Evolutionary conservation across 1,140 invertebrate genomes (phyloP).

Genomic region (Potamilus streckersoni): DNA sequence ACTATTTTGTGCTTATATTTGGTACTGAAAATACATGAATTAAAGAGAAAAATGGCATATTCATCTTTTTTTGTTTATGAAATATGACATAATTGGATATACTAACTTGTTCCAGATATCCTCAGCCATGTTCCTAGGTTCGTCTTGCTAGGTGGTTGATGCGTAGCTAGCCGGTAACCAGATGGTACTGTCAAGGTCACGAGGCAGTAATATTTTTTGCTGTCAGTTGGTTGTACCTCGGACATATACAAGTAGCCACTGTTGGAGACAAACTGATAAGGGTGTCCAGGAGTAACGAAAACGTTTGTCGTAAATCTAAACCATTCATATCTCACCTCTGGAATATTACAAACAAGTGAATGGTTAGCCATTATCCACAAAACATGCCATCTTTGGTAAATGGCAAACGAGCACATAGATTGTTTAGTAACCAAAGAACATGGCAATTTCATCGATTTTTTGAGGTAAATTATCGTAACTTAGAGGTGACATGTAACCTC

Average conservation of each 20-base stretch:
- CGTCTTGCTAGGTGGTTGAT: constrained; percentile 13
- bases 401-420: background rate
- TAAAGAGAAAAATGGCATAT: no score
- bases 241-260: constrained; percentile 27
- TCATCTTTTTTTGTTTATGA: no score
- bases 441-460: background rate
- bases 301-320: constrained; percentile 9
- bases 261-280: constrained; percentile 25
- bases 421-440: background rate
- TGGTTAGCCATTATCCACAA: background rate
- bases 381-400: background rate
- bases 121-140: constrained; percentile 20
- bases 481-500: background rate
- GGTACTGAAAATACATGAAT: no score
- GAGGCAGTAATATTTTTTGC: constrained; percentile 17
- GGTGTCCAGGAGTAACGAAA: constrained; percentile 6
- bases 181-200: constrained; percentile 18
- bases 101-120: constrained; percentile 18
- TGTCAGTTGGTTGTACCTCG: constrained; percentile 25
- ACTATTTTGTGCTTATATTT: no score
- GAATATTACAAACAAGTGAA: background rate
- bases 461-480: background rate
- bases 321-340: constrained; percentile 25
- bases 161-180: background rate
- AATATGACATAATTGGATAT: no score